A percentile compares a stretch with the other conserved stretches of the same genome.
These are phyloP conservation scores for Poeciliopsis infans DNA, from an alignment of 2,797 vertebrate species.

Conservation along the genomic window DNA sequence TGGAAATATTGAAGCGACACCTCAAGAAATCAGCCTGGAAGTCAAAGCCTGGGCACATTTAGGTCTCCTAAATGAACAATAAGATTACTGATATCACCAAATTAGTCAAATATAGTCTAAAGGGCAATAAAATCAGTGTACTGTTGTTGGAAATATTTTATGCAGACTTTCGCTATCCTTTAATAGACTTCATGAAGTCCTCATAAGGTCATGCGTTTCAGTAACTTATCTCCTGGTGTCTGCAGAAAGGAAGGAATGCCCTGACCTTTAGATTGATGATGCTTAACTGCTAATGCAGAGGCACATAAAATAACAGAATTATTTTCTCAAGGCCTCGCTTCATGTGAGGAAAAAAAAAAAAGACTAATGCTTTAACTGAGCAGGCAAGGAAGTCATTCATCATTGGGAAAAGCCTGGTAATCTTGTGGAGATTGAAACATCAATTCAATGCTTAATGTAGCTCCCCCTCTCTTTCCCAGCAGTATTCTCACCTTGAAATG, in stretches of 20 bases:
- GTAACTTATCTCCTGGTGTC: neutral
- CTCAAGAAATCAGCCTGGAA: too few species aligned
- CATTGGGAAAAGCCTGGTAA: neutral
- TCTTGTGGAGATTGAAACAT: neutral
- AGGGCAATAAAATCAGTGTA: neutral
- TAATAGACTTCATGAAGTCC: neutral
- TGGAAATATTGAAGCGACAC: neutral
- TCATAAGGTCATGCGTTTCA: neutral
- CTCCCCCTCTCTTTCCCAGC: neutral
- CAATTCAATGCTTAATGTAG: neutral
- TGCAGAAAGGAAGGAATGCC: neutral
- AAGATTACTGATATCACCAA: neutral
- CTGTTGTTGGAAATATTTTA: neutral
- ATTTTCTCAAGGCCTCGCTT: neutral
- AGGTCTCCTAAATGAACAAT: neutral
- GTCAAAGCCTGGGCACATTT: too few species aligned
- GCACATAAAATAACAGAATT: constrained; percentile 2
- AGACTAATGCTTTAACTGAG: neutral
- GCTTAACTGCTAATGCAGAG: neutral
- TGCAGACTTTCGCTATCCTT: neutral
- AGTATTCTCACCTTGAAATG: constrained; percentile 7
- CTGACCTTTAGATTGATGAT: neutral
- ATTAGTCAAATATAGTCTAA: neutral
- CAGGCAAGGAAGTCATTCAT: neutral
- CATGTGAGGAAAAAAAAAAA: neutral